These are phyloP conservation scores for Tachypleus tridentatus DNA, from an alignment of 1,140 invertebrate species.

Conservation along the genomic window DNA sequence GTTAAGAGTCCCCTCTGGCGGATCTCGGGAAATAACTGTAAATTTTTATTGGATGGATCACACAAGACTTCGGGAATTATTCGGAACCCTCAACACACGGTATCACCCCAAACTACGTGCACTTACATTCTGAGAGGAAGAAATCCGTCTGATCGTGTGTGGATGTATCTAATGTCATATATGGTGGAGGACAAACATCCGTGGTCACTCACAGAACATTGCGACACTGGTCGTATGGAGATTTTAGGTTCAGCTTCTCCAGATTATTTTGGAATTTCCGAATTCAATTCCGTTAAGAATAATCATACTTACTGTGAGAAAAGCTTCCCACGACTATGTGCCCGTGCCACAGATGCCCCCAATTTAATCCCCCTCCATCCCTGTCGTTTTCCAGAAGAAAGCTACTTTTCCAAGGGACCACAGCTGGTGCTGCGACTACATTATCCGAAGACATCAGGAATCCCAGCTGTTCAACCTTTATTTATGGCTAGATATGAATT, in stretches of 20 bases:
- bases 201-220: constrained; percentile 16
- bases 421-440: constrained; percentile 14
- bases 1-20: constrained; percentile 35
- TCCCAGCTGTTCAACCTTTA: constrained; percentile 7
- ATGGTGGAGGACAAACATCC: constrained; percentile 17
- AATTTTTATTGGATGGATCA: constrained; percentile 69
- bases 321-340: constrained; percentile 17
- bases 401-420: constrained; percentile 20
- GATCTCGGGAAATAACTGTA: constrained; percentile 43
- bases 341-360: constrained; percentile 17
- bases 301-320: constrained; percentile 18
- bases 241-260: constrained; percentile 10
- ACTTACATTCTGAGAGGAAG: constrained; percentile 70
- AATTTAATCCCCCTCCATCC: constrained; percentile 18
- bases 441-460: constrained; percentile 9
- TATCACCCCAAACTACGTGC: constrained; percentile 72
- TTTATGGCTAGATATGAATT: constrained; percentile 22
- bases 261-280: neutral
- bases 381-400: constrained; percentile 18
- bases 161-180: constrained; percentile 57
- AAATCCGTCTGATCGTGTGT: constrained; percentile 55
- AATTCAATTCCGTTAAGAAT: neutral
- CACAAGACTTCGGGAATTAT: constrained; percentile 55
- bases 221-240: constrained; percentile 18
- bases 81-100: constrained; percentile 61